These are phyloP conservation scores for Polyommatus iphigenia DNA, from an alignment of 2,888 invertebrate species.

Conservation along the genomic window DNA sequence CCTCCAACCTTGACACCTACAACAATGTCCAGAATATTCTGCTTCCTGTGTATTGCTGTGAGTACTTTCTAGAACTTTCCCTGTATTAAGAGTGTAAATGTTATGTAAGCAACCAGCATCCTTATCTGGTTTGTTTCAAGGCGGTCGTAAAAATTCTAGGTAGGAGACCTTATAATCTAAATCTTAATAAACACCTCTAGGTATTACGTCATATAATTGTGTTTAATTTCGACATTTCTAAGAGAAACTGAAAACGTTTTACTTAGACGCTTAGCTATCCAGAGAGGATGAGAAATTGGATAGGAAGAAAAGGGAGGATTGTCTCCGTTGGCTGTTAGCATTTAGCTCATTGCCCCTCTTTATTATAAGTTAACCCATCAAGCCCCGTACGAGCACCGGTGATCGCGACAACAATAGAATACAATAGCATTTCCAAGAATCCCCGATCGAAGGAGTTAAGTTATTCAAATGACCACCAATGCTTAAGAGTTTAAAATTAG, in stretches of 20 bases:
- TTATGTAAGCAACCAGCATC: neutral
- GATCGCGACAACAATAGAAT: too few species aligned
- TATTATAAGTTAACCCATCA: too few species aligned
- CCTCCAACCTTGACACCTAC: constrained; percentile 33
- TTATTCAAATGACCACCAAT: too few species aligned
- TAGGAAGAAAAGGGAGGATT: neutral
- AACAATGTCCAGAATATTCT: constrained; percentile 35
- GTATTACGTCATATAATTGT: neutral
- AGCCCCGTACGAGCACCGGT: too few species aligned
- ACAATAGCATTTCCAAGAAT: too few species aligned
- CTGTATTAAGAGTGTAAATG: neutral
- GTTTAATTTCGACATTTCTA: constrained; percentile 15
- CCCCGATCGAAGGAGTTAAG: too few species aligned
- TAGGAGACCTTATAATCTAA: neutral
- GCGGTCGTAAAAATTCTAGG: neutral
- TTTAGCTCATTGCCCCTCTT: too few species aligned
- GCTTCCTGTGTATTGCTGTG: constrained; percentile 33
- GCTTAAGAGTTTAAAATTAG: too few species aligned
- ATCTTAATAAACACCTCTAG: neutral
- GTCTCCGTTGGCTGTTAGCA: neutral
- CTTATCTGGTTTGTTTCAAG: neutral
- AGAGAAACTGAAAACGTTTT: neutral
- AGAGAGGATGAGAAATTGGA: neutral
- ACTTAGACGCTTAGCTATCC: neutral
- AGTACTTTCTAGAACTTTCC: constrained; percentile 31